Base-by-base conservation (phyloP, 2,888 invertebrate genomes). In the Conops quadrifasciatus region DNA sequence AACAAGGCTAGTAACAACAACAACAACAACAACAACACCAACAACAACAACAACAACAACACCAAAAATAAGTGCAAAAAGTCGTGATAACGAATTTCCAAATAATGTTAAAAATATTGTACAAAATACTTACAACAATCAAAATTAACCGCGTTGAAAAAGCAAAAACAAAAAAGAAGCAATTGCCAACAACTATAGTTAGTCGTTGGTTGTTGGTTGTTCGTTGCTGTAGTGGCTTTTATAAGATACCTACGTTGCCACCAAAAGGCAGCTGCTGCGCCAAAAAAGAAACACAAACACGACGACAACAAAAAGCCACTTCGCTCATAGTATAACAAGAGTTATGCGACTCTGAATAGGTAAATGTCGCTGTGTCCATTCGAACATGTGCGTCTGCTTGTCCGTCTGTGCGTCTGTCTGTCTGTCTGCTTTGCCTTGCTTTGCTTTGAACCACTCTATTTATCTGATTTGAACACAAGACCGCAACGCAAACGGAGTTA, bases 401-500 rank as follows among this genome's bases (percentile, higher is more conserved):
- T n/a, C 49, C 19, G 69, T 45, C 63, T 53, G 45, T 70, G n/a
- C 11, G 70, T n/a, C 56, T 47, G 70, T 26, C 19, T 30, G 70
- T 64, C 53, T 21, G 47, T 63, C 21, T 19, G 63, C 19, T 36
- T 36, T 4, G 5, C 64, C 19, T 36, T 36, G n/a, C n/a, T 36
- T 36, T 36, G 9, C 45, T 43, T 45, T 45, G 64, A 64, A 70
- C 63, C 58, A 58, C 70, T 70, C 64, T 70, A 64, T 70, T 70
- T 70, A 63, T 64, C 64, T 64, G 68, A 68, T 68, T 68, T 51
- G 68, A 68, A 62, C 68, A 7, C 9, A 51, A 68, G 68, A 62
- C 68, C 9, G 68, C 60, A 36, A 68, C 36, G 36, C 36, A 67
- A 68, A 68, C 62, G 68, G 68, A 68, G 62, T 68, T 62, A 68